Percentiles rank a stretch among this genome's conserved stretches.
phyloP scores from a whole-genome alignment of 2,888 invertebrate species.

The Pandemis heparana region DNA sequence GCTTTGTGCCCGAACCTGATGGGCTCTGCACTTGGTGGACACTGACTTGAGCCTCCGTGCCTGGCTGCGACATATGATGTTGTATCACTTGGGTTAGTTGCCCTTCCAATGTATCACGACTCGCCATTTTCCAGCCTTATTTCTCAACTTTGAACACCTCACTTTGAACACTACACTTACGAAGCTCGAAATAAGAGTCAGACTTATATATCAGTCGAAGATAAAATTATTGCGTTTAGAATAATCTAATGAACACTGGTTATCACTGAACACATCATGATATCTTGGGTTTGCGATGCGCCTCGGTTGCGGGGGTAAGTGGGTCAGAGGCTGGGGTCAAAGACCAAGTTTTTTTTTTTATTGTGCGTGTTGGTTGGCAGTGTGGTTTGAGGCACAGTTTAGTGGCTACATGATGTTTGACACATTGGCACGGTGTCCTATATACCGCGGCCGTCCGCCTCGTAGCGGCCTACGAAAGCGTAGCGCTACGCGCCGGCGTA shows the following conservation, averaged over 20 bases:
- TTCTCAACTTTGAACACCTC: slow-evolving; percentile 48
- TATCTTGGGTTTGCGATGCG: slow-evolving; percentile 64
- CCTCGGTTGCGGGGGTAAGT: slow-evolving; percentile 73
- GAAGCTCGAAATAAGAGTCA: slow-evolving; percentile 53
- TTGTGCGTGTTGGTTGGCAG: slow-evolving; percentile 67
- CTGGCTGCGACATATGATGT: slow-evolving; percentile 74
- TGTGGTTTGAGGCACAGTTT: slow-evolving; percentile 62
- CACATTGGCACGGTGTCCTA: slow-evolving; percentile 76
- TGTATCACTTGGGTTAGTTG: slow-evolving; percentile 79
- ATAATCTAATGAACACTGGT: slow-evolving; percentile 77
- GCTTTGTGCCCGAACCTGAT: slow-evolving; percentile 72
- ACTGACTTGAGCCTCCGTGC: slow-evolving; percentile 78
- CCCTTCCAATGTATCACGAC: slow-evolving; percentile 69
- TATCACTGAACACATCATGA: slow-evolving; percentile 61
- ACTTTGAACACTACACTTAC: slow-evolving; percentile 32
- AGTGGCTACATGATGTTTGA: slow-evolving; percentile 49
- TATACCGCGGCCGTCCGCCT: slow-evolving; percentile 64
- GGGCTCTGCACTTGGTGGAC: slow-evolving; percentile 78
- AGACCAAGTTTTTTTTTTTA: slow-evolving; percentile 46
- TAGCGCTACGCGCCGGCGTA: slow-evolving; percentile 74
- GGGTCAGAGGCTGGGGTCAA: slow-evolving; percentile 80
- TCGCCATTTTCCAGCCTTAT: slow-evolving; percentile 72
- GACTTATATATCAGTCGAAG: slow-evolving; percentile 72
- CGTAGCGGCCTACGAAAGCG: slow-evolving; percentile 78
- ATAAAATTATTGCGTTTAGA: slow-evolving; percentile 58